These are phyloP conservation scores for Erynnis tages DNA, from an alignment of 2,888 invertebrate species.

Conservation along the genomic window DNA sequence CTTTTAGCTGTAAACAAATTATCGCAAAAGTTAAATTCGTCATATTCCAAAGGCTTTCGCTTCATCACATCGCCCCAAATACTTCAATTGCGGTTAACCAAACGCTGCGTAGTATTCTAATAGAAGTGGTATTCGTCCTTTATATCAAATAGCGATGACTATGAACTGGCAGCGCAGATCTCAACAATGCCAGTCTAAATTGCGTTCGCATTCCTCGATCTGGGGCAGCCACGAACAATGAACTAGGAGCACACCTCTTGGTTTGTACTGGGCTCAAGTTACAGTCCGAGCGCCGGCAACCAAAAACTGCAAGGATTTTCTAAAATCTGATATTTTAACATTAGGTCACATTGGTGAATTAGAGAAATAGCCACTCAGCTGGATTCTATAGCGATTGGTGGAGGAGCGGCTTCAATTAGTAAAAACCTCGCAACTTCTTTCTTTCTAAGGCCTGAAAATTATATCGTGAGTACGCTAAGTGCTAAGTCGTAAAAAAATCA, in stretches of 20 bases:
- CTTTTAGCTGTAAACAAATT: no score
- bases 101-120: constrained; percentile 29
- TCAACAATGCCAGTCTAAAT: constrained; percentile 69
- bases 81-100: background rate
- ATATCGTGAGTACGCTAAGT: no score
- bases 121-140: constrained; percentile 24
- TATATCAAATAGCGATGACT: constrained; percentile 33
- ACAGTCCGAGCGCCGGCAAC: no score
- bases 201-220: constrained; percentile 75
- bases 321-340: no score
- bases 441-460: no score
- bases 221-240: constrained; percentile 70
- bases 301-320: no score
- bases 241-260: constrained; percentile 61
- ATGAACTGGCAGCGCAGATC: constrained; percentile 50
- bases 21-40: background rate
- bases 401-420: no score
- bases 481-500: no score
- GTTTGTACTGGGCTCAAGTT: constrained; percentile 62
- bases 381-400: no score
- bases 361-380: no score
- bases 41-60: background rate
- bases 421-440: no score
- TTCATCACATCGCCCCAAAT: background rate
- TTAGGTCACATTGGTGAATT: no score